Base-by-base conservation (phyloP, 2,797 vertebrate species). In the Phylloscopus collybita region DNA sequence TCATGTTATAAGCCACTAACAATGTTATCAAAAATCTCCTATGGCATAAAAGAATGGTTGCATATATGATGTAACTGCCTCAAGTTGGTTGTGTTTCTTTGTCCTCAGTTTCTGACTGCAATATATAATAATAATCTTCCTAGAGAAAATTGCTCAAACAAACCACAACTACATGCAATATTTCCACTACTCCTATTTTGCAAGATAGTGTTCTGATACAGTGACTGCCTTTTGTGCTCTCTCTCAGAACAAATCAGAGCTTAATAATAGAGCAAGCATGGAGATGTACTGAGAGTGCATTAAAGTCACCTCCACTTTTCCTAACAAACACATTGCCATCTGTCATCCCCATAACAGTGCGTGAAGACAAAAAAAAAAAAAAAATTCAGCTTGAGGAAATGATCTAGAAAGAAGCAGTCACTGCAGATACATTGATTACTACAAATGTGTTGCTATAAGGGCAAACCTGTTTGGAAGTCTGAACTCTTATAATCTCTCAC, bases 291-390 rank as follows among this genome's bases (percentile, higher is more conserved):
- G 72, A 83, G 64, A 94, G 87, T 92, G 34, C 19, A 90, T 94
- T 97, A 93, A 94, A 97, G 91, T 96, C 94, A 95, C 88, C 88
- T 97, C 90, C 92, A 96, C 81, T 96, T 96, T 92, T 92, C 70
- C 88, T 91, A 90, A 89, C 81, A 92, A 93, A 92, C 50, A 90
- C 79, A 88, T 74, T 82, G 70, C 90, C 91, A 95, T 96, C 93
- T 97, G 94, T 95, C 95, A 97, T 95, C 50, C 40, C 29, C 0
- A 1, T 92, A 94, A 92, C 57, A 91, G 60, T 26, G 56, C 40
- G 17, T 78, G 76, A 97, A 96, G 73, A n/a, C 25, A 92, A 80
- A 86, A 86, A 92, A 40, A 40, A 40, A 92, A 80, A 86, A 86
- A 81, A 90, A 21, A 40, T 91, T 94, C 84, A 72, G 83, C 40